Evolutionary conservation across 2,113 vertebrate genomes (phyloP).

Genomic region (Phalacrocorax brasilianus): DNA sequence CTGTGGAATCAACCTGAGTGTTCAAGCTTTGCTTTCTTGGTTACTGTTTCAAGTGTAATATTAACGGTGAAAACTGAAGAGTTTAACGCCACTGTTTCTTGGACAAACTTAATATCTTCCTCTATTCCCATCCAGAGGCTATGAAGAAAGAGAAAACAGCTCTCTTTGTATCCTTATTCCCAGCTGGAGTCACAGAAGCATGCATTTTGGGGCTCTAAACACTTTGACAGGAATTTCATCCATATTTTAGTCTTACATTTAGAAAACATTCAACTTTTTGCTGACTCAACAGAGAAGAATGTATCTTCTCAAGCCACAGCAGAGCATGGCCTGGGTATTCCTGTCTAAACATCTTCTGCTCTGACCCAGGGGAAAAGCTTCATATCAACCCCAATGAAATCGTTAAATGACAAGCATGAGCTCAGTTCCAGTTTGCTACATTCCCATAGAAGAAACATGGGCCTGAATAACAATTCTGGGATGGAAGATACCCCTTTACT

Average conservation of each 20-base stretch:
- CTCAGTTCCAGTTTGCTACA: not conserved
- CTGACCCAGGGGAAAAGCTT: not conserved
- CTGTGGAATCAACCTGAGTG: not conserved
- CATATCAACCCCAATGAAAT: rapidly evolving
- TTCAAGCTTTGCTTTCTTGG: not conserved
- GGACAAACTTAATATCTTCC: not conserved
- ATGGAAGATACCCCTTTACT: not conserved
- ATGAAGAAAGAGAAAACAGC: not conserved
- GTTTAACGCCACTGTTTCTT: not conserved
- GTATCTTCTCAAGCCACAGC: not conserved
- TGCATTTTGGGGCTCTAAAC: not conserved
- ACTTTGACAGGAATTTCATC: not conserved
- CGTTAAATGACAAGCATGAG: not conserved
- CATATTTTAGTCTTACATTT: not conserved
- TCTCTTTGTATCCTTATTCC: not conserved
- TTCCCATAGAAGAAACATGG: not conserved
- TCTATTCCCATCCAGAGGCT: not conserved
- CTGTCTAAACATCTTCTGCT: not conserved
- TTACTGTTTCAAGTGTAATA: slow-evolving; percentile 15
- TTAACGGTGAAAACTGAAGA: not conserved
- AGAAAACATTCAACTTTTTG: not conserved
- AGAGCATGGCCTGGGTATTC: not conserved
- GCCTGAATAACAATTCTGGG: not conserved
- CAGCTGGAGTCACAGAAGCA: not conserved
- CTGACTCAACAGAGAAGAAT: not conserved